phyloP scores from a whole-genome alignment of 2,888 invertebrate genomes.

The Pachycephus smyrnensis region DNA sequence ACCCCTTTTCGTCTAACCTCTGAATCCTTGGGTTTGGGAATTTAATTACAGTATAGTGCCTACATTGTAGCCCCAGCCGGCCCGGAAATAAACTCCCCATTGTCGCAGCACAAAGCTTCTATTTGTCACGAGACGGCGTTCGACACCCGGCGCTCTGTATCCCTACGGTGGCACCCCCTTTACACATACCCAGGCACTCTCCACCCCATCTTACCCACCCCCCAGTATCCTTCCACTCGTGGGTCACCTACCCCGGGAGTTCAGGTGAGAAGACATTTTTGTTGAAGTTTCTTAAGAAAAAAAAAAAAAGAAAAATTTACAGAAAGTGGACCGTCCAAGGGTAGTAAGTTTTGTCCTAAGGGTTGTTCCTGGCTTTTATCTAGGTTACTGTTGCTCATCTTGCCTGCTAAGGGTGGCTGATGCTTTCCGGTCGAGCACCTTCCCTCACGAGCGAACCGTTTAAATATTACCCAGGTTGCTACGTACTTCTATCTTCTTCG shows the following conservation, averaged over 20 bases:
- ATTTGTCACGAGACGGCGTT: slow-evolving; percentile 62
- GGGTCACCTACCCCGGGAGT: neutral
- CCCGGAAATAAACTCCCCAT: slow-evolving; percentile 67
- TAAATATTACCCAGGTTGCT: neutral
- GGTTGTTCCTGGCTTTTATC: neutral
- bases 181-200: slow-evolving; percentile 16
- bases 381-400: neutral
- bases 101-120: slow-evolving; percentile 66
- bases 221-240: slow-evolving; percentile 27
- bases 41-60: slow-evolving; percentile 67
- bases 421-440: neutral
- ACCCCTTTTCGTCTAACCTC: slow-evolving; percentile 44
- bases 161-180: neutral
- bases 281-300: no score
- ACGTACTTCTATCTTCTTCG: neutral
- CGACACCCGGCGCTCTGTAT: slow-evolving; percentile 43
- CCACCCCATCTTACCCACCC: slow-evolving; percentile 11
- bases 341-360: neutral
- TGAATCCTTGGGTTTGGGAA: slow-evolving; percentile 66
- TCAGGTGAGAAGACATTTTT: neutral
- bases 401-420: neutral
- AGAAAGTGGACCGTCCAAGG: neutral
- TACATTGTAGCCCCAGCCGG: slow-evolving; percentile 66
- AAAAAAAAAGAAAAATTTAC: neutral
- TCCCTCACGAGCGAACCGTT: neutral